These are phyloP conservation scores for Microcaecilia unicolor DNA, from an alignment of 2,797 vertebrate genomes.

Conservation along the genomic window DNA sequence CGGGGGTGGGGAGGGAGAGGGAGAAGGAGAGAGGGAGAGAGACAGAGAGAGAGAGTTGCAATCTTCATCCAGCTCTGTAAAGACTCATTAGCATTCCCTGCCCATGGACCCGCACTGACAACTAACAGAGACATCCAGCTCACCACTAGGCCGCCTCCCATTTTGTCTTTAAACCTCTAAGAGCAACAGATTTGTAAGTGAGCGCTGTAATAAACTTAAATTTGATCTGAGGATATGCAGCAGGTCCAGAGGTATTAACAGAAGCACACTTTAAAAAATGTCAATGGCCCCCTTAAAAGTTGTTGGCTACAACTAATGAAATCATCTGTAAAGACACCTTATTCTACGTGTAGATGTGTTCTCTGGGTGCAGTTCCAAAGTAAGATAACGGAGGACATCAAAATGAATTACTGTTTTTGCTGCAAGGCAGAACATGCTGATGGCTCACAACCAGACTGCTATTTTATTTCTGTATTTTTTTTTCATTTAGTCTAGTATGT, in stretches of 20 bases:
- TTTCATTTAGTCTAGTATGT: too few species aligned
- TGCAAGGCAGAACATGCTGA: too few species aligned
- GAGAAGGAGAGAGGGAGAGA: constrained; percentile 19
- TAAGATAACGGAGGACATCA: too few species aligned
- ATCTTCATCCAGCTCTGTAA: constrained; percentile 29
- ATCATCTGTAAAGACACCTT: too few species aligned
- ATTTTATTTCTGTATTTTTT: too few species aligned
- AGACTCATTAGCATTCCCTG: constrained; percentile 84
- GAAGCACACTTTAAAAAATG: too few species aligned
- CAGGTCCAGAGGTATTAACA: not conserved
- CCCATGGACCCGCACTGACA: constrained; percentile 82
- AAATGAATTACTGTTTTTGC: too few species aligned
- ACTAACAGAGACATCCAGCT: constrained; percentile 92
- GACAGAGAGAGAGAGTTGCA: constrained; percentile 6
- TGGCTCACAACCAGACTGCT: too few species aligned
- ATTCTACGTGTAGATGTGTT: too few species aligned
- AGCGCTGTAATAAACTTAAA: constrained; percentile 48
- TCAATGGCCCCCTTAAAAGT: too few species aligned
- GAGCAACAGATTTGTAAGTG: constrained; percentile 61
- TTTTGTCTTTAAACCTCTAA: constrained; percentile 66
- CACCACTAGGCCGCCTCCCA: constrained; percentile 63
- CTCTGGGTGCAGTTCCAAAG: too few species aligned
- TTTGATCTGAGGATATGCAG: constrained; percentile 26
- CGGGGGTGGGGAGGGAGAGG: constrained; percentile 11
- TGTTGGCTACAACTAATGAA: too few species aligned